Evolutionary conservation across 2,113 vertebrate genomes (phyloP), one percentile per base, ranked within the genome.

Genomic region (Sander lucioperca): DNA sequence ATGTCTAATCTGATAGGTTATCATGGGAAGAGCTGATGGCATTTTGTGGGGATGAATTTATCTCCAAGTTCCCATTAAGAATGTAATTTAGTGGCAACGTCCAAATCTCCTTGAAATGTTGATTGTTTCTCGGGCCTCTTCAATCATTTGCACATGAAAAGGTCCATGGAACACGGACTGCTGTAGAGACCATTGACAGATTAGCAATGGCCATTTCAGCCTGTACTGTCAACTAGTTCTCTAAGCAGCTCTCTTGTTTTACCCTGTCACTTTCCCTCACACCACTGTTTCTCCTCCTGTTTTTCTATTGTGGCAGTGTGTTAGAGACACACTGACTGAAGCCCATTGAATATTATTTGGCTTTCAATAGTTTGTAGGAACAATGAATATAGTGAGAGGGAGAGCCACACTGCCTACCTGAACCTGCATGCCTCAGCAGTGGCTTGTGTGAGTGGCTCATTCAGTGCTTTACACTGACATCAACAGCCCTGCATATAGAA

Each of bases 51-150:
- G 73, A 77, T 79, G 39, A 82, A 90, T 88, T 89, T 86, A 83
- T 90, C 77, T 82, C 77, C 39, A 84, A 88, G 79, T 85, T 86
- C 45, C 87, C 88, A 87, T 88, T 85, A 88, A 76, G 77, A 87
- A 88, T 86, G 64, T 81, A 64, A 85, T 85, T 91, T 87, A 63
- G 74, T 62, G 83, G 65, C 64, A 67, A 79, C 19, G 8, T 86
- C 81, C 85, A 92, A 91, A 91, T 87, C 87, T 87, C 84, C 86
- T 89, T 89, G 71, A 91, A 86, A 84, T 79, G 73, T 81, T 72
- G 74, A 85, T 89, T 86, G 79, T 86, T 86, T 90, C 81, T 84
- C 23, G 10, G 51, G 61, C 73, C 80, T 87, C 82, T 72, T 86
- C 82, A 80, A 80, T 88, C 77, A 84, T 90, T 89, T 80, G 62